phyloP scores from a whole-genome alignment of 2,797 vertebrate genomes.

The Scolopax rusticola region DNA sequence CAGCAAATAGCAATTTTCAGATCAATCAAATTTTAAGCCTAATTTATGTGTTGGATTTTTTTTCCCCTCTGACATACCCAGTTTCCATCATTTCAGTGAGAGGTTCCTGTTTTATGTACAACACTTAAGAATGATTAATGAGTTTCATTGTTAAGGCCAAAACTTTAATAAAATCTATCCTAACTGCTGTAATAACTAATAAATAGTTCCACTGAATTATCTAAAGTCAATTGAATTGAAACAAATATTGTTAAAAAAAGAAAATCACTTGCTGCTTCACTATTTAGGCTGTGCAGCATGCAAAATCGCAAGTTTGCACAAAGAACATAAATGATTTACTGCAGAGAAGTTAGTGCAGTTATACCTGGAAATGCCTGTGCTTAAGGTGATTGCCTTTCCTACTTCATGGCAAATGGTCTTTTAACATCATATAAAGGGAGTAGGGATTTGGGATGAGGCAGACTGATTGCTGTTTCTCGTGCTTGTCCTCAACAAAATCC shows the following conservation, averaged over 20 bases:
- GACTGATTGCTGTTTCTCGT: background rate
- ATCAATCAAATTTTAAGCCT: background rate
- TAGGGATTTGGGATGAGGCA: background rate
- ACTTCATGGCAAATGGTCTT: background rate
- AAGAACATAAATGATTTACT: background rate
- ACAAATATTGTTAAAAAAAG: background rate
- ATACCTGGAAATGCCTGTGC: background rate
- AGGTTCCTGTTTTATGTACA: background rate
- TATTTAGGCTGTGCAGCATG: background rate
- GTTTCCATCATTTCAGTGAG: background rate
- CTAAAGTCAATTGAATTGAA: background rate
- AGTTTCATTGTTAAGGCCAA: background rate
- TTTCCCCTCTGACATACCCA: background rate
- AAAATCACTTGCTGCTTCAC: background rate
- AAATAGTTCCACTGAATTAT: background rate
- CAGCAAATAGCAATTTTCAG: background rate
- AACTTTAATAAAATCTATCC: background rate
- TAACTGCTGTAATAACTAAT: background rate
- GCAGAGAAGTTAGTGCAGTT: background rate
- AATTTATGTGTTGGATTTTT: rapidly evolving
- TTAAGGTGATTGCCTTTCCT: background rate
- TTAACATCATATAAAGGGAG: rapidly evolving
- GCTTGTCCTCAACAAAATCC: background rate
- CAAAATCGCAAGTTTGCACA: background rate
- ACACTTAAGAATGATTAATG: background rate